Evolutionary conservation across 2,797 vertebrate genomes (phyloP).

Genomic region (Tapera naevia): DNA sequence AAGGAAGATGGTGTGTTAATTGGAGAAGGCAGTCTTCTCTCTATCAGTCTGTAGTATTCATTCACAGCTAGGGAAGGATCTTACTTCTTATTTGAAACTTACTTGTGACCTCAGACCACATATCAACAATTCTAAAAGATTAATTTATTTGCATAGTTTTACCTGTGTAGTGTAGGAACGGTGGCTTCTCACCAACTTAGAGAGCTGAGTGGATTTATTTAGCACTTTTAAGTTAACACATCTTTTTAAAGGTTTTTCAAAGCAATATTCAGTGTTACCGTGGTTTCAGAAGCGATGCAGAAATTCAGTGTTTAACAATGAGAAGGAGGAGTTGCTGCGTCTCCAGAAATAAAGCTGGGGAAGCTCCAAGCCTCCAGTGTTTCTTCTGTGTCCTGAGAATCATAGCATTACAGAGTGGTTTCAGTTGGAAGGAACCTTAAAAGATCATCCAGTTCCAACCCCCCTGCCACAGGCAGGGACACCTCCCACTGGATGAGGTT

Average conservation of each 20-base stretch:
- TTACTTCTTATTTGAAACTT: neutral
- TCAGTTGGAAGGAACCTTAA: too few species aligned
- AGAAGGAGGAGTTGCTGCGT: neutral
- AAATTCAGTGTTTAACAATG: neutral
- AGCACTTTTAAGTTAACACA: neutral
- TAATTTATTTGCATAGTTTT: neutral
- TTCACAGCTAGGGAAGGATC: neutral
- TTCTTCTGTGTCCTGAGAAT: neutral
- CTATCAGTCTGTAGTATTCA: neutral
- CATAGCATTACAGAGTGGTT: too few species aligned
- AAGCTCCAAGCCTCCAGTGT: neutral
- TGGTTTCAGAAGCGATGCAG: neutral
- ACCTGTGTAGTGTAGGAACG: neutral
- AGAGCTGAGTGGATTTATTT: neutral
- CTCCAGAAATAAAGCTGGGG: neutral
- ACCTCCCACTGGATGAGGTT: too few species aligned
- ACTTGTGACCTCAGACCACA: neutral
- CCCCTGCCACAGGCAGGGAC: too few species aligned
- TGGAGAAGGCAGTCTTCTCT: neutral
- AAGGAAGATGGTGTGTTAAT: neutral
- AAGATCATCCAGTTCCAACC: too few species aligned
- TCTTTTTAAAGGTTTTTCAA: neutral
- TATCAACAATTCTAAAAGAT: neutral
- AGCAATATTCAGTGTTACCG: neutral
- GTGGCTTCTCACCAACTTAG: neutral